Evolutionary conservation across 1,140 invertebrate genomes (phyloP), one percentile per base, ranked within the genome.

Genomic region (Aphidius gifuensis): DNA sequence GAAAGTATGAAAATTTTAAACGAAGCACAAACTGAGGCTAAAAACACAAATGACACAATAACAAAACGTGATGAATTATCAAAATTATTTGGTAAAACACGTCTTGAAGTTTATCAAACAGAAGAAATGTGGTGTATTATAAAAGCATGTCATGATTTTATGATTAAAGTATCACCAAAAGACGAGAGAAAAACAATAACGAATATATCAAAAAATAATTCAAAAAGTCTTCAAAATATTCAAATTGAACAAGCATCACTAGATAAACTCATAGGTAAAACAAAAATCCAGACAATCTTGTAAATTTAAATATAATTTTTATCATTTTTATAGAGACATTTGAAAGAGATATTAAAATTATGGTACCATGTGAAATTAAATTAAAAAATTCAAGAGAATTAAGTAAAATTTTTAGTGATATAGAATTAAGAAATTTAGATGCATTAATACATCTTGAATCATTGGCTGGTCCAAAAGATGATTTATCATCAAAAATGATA

Each of bases 371-470:
- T 6, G 67, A 78, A 44, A 69, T 89, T 9, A 87, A 84, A 68
- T 88, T 89, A 68, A 74, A 82, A 46, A 79, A 83, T 46, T 83
- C 86, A 3, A 70, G 77, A 5, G 83, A 88, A 60, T 68, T 89
- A 6, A 65, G 84, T 5, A 70, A 74, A 6, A 80, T 84, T 9
- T 87, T 89, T 66, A 70, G 74, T 59, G 78, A 80, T 45, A 82
- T 88, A 54, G 86, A 87, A 68, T 78, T 84, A 60, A 86, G 88
- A 71, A 88, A 88, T 75, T 74, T 88, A 9, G 87, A 86, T 68
- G 86, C 84, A 32, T 78, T 88, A 67, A 74, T 86, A 46, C 83
- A 86, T 46, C 81, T 86, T 0, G 86, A 88, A 71, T 83, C 85
- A 59, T 69, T 89, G n/a, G 83, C 81, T 6, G 76, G 77, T 21